These are phyloP conservation scores for Tyrophagus putrescentiae DNA, from an alignment of 1,140 invertebrate species.

Conservation along the genomic window DNA sequence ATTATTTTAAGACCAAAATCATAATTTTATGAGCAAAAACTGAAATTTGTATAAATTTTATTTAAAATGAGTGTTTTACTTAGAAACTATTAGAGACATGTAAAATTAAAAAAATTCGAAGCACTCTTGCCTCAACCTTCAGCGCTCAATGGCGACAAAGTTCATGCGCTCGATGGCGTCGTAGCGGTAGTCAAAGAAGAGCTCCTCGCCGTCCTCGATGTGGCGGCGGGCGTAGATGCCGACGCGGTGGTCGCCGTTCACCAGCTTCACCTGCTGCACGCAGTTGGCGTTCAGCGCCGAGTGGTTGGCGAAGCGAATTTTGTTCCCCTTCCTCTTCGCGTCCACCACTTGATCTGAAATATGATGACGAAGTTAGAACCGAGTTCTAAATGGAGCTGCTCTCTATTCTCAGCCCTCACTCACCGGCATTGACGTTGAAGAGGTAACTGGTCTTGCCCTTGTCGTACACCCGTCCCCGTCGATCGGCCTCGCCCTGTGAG, in stretches of 20 bases:
- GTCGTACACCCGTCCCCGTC: conserved; percentile 96
- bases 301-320: conserved; percentile 98
- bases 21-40: no score
- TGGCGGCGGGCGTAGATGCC: conserved; percentile 95
- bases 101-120: no score
- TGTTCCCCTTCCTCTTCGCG: conserved; percentile 95
- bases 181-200: conserved; percentile 64
- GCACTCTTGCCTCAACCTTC: no score
- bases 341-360: conserved; percentile 85
- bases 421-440: conserved; percentile 94
- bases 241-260: conserved; percentile 97
- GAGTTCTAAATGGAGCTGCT: no score
- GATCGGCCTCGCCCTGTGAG: conserved; percentile 94
- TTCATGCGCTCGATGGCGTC: conserved; percentile 93
- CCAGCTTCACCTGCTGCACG: conserved; percentile 99
- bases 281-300: conserved; percentile 96
- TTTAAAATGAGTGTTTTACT: no score
- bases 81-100: no score
- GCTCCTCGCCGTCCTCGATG: conserved; percentile 90
- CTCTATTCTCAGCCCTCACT: conserved; percentile 20
- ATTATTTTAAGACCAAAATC: no score
- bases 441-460: conserved; percentile 99
- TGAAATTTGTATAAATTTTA: no score
- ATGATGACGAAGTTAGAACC: no score
- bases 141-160: conserved; percentile 94